Percentiles rank a stretch among this genome's conserved stretches.
These are phyloP conservation scores for Thymallus thymallus DNA, from an alignment of 2,113 vertebrate genomes.

Conservation along the genomic window DNA sequence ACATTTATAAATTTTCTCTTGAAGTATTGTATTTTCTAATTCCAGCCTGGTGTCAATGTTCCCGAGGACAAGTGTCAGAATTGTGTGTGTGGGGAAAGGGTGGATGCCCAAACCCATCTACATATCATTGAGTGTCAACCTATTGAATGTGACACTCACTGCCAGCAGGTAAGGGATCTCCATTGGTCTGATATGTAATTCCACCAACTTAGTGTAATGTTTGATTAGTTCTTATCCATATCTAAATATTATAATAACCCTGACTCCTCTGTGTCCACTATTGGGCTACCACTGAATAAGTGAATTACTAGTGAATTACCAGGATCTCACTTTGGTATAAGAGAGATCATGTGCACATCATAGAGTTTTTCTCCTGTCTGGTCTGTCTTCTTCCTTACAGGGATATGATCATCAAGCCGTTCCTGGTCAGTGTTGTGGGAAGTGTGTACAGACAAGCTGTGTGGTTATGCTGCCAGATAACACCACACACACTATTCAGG, in stretches of 20 bases:
- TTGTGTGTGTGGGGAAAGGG: constrained; percentile 71
- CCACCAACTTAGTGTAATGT: neutral
- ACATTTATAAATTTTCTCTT: neutral
- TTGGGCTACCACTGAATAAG: no score
- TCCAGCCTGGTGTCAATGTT: constrained; percentile 54
- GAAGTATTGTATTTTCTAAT: neutral
- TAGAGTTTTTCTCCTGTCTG: neutral
- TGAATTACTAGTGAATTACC: no score
- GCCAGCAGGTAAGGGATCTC: constrained; percentile 52
- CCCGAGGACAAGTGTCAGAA: constrained; percentile 55
- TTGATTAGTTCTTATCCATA: neutral
- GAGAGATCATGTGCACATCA: neutral
- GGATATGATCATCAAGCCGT: constrained; percentile 62
- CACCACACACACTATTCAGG: constrained; percentile 45
- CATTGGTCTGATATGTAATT: neutral
- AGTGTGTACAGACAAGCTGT: constrained; percentile 75
- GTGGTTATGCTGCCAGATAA: constrained; percentile 54
- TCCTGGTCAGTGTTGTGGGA: constrained; percentile 78
- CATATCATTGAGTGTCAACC: constrained; percentile 60
- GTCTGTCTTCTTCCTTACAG: constrained; percentile 54
- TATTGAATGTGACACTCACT: constrained; percentile 65
- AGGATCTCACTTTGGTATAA: neutral
- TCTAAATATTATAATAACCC: neutral
- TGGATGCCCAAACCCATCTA: constrained; percentile 46
- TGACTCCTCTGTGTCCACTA: neutral